Conservation (phyloP, 2,113 vertebrate species). For the Alexandromys fortis region DNA sequence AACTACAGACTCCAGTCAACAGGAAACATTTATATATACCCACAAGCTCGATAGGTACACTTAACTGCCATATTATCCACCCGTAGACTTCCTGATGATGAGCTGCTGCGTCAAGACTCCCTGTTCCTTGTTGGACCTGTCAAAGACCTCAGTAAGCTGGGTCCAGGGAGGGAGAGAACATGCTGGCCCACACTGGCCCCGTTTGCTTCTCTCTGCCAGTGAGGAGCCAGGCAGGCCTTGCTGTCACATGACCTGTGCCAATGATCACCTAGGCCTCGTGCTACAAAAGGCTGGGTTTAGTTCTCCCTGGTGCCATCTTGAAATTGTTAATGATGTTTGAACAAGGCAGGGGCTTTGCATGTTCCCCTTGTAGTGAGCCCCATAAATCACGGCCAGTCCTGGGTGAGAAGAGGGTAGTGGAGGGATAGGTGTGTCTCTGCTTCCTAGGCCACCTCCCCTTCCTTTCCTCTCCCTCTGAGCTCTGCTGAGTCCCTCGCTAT, state of each 20-base stretch:
- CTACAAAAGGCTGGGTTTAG: background rate
- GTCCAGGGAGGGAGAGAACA: background rate
- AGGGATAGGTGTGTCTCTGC: background rate
- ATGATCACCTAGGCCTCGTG: rapidly evolving
- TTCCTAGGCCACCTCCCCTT: background rate
- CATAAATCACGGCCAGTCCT: background rate
- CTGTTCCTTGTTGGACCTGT: background rate
- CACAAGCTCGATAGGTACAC: conserved; percentile 37
- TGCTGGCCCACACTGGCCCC: background rate
- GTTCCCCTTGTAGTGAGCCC: background rate
- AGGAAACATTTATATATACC: conserved; percentile 58
- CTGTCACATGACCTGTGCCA: background rate
- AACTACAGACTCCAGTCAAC: conserved; percentile 80
- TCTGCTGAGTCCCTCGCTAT: background rate
- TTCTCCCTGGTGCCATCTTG: background rate
- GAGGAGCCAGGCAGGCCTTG: background rate
- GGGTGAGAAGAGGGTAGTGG: background rate
- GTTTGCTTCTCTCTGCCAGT: background rate
- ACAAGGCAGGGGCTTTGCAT: background rate
- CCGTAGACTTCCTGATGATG: conserved; percentile 18
- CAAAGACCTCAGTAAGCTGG: background rate
- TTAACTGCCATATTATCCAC: background rate
- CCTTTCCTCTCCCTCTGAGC: background rate
- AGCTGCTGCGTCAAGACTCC: background rate
- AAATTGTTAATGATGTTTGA: conserved; percentile 23